phyloP scores from a whole-genome alignment of 2,797 vertebrate species.

The Petrocephalus sullivani region DNA sequence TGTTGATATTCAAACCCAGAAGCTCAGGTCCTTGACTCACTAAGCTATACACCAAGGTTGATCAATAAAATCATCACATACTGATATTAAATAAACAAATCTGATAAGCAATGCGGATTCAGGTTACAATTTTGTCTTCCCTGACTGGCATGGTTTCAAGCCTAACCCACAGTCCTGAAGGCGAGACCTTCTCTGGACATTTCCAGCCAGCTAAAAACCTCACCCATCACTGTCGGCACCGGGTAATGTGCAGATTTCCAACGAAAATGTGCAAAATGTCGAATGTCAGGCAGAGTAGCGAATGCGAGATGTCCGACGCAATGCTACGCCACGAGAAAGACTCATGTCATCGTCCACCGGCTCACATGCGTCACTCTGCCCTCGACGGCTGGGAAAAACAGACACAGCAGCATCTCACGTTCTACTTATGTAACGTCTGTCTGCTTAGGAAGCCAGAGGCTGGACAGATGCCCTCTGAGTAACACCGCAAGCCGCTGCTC shows the following conservation, averaged over 20 bases:
- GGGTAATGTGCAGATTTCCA: background rate
- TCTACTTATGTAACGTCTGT: background rate
- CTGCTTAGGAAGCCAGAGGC: background rate
- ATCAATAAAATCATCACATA: background rate
- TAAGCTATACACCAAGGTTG: background rate
- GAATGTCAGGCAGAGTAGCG: background rate
- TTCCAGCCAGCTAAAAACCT: background rate
- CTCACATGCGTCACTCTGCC: background rate
- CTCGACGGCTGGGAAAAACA: background rate
- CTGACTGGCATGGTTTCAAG: background rate
- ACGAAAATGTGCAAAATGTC: background rate
- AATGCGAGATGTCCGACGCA: background rate
- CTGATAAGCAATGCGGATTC: background rate
- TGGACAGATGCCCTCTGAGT: background rate
- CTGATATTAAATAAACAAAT: background rate
- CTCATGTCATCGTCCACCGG: background rate
- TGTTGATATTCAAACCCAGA: background rate
- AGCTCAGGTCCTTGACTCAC: background rate
- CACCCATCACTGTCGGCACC: background rate
- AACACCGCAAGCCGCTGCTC: background rate
- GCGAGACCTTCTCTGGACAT: background rate
- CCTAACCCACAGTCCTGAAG: background rate
- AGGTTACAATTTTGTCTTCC: background rate
- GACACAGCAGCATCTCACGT: background rate
- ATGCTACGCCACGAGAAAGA: background rate